phyloP scores from a whole-genome alignment of 1,140 invertebrate genomes.

The Halesus radiatus region DNA sequence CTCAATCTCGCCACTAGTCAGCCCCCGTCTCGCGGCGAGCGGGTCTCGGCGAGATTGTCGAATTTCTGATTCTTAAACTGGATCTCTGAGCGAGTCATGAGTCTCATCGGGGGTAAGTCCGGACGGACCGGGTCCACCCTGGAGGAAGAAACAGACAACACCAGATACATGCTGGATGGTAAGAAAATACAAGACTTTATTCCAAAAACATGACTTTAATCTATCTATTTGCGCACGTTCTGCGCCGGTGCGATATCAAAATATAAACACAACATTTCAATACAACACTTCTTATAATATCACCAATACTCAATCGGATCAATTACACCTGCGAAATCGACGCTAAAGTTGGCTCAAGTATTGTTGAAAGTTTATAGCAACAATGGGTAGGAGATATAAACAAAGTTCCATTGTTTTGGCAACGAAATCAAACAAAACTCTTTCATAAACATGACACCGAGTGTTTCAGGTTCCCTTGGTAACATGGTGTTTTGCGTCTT shows the following conservation, averaged over 20 bases:
- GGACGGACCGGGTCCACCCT: slow-evolving; percentile 25
- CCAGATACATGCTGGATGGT: slow-evolving; percentile 56
- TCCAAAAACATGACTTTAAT: neutral
- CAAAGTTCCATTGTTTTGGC: neutral
- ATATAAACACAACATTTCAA: neutral
- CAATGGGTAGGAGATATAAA: neutral
- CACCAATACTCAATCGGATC: no score
- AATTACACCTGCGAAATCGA: no score
- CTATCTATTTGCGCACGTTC: neutral
- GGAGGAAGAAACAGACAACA: slow-evolving; percentile 47
- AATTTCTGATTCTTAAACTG: slow-evolving; percentile 39
- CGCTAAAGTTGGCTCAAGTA: no score
- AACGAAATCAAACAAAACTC: no score
- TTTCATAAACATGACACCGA: neutral
- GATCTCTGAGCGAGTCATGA: slow-evolving; percentile 41
- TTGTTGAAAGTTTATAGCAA: slow-evolving; percentile 1
- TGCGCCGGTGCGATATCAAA: neutral
- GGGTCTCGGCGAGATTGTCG: neutral
- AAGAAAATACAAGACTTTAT: slow-evolving; percentile 5
- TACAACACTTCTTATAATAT: neutral
- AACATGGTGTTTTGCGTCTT: no score
- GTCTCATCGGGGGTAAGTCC: slow-evolving; percentile 42
- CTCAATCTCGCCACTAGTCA: neutral
- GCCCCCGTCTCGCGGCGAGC: neutral
- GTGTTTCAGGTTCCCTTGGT: neutral